Conservation (phyloP, 2,113 vertebrate genomes). For the Propithecus coquereli region DNA sequence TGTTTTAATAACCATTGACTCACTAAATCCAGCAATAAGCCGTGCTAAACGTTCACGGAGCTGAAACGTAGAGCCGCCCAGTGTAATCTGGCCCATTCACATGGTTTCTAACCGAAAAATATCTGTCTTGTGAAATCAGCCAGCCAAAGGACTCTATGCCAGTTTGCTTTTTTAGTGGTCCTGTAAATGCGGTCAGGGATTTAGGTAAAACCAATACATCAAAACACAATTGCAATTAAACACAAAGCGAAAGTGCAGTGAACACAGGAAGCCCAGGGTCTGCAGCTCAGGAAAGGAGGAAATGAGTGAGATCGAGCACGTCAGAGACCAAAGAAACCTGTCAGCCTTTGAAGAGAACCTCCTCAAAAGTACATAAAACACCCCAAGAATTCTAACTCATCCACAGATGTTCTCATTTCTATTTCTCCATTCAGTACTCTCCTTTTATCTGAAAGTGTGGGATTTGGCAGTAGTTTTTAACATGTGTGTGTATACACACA, state of each 20-base stretch:
- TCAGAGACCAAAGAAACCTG: neutral
- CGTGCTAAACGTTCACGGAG: neutral
- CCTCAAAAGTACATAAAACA: neutral
- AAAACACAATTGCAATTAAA: neutral
- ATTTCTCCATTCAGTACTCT: neutral
- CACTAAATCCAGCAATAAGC: neutral
- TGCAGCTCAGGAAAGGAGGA: neutral
- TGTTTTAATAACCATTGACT: conserved; percentile 44
- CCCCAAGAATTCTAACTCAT: neutral
- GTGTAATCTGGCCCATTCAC: neutral
- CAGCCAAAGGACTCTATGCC: neutral
- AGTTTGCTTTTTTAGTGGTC: neutral
- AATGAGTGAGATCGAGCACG: neutral
- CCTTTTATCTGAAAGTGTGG: neutral
- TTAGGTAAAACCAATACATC: neutral
- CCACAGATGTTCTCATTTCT: neutral
- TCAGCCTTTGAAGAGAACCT: neutral
- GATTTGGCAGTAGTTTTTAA: neutral
- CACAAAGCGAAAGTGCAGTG: neutral
- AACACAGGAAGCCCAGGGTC: neutral
- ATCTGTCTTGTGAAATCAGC: neutral
- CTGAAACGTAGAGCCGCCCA: neutral
- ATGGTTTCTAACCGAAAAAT: conserved; percentile 26
- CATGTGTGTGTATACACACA: neutral
- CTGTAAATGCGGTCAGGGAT: neutral